Evolutionary conservation across 2,888 invertebrate species (phyloP).

Genomic region (Cryptophagus acutangulus): DNA sequence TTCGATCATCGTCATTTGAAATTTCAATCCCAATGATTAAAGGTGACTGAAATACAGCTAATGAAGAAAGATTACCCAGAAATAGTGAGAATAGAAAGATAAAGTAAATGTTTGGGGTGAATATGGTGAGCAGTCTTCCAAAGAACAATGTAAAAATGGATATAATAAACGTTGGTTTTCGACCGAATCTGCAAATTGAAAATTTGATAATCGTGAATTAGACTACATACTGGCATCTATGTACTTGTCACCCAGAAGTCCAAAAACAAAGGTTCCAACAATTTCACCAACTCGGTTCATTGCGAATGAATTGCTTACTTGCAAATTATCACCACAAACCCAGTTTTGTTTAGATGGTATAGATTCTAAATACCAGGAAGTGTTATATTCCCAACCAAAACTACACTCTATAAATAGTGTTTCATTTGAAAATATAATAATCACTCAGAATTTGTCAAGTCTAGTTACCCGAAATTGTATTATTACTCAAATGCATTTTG

Average conservation of each 20-base stretch:
- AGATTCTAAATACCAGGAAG: conserved; percentile 51
- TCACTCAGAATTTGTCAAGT: background rate
- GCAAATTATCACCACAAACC: conserved; percentile 54
- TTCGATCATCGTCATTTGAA: conserved; percentile 50
- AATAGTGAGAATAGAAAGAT: conserved; percentile 47
- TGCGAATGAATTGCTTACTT: conserved; percentile 53
- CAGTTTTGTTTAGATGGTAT: conserved; percentile 52
- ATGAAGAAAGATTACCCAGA: conserved; percentile 48
- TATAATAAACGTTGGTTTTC: conserved; percentile 50
- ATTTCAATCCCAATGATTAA: conserved; percentile 54
- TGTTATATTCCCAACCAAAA: conserved; percentile 55
- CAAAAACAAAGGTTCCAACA: conserved; percentile 53
- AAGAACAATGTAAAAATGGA: conserved; percentile 46
- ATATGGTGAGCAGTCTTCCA: conserved; percentile 45
- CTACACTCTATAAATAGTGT: conserved; percentile 45
- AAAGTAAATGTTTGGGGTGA: conserved; percentile 44
- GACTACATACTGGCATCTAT: conserved; percentile 19
- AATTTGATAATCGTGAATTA: conserved; percentile 3
- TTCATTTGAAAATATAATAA: background rate
- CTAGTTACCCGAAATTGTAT: background rate
- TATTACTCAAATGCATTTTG: background rate
- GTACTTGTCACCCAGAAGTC: conserved; percentile 56
- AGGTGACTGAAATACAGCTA: conserved; percentile 50
- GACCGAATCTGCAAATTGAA: conserved; percentile 46
- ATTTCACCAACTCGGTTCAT: conserved; percentile 53